Base-by-base conservation (phyloP, 2,797 vertebrate genomes). In the Gobionotothen gibberifrons region DNA sequence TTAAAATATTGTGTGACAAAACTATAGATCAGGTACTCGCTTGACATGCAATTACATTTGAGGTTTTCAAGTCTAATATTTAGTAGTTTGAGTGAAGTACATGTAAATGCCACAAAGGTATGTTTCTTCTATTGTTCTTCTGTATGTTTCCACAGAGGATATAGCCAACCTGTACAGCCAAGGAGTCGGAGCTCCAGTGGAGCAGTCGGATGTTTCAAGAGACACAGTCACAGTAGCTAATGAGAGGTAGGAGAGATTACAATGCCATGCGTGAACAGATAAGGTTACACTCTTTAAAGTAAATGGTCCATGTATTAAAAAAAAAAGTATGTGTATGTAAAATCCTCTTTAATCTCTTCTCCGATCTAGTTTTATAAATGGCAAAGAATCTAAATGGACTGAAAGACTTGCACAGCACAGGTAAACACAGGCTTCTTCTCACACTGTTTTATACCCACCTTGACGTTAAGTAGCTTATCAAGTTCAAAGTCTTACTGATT, bases 341-440 rank as follows among this genome's bases (percentile, higher is more conserved):
- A 39, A 43, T 43, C 4, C 0, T 62, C 42, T 29, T 42, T 13
- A 67, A 44, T 9, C 55, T 46, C 3, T 16, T 3, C 40, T 53
- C 4, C 72, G 76, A 16, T 81, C 13, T 71, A 90, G 87, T 84
- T 74, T 71, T 69, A 32, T 39, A 63, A 52, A 46, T 58, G 57
- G 17, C 84, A 95, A 57, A 2, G 53, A 70, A 4, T 94, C 89
- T 29, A 86, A n/a, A 39, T 97, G 96, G 97, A 73, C 81, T 26
- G 89, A 74, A 62, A 95, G 89, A 84, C 80, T 93, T 39, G 75
- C 88, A 2, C 80, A 95, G 44, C 82, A 93, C 91, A 97, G 96
- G 97, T 98, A 94, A 90, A 44, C 29, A 15, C 10, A 17, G 22
- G 0, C 49, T 40, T 54, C 4, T 32, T 39, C 9, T 11, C 3